Conservation (phyloP, 2,797 vertebrate species). For the Streptopelia turtur region DNA sequence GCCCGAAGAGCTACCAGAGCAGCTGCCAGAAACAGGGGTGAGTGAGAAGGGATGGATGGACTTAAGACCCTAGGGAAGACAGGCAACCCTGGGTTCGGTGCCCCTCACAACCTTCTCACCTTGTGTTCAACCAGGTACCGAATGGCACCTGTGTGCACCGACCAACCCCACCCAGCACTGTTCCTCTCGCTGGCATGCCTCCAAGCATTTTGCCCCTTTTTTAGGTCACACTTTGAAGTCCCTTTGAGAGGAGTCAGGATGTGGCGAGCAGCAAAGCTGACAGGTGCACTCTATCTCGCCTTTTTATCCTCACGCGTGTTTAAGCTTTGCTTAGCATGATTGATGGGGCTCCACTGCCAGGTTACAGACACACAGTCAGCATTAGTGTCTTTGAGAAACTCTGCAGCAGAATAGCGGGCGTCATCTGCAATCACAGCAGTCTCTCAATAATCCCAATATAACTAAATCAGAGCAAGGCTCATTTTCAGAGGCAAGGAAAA, state of each 20-base stretch:
- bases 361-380: constrained; percentile 11
- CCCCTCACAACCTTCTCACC: fast-evolving
- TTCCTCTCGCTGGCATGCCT: neutral
- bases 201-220: neutral
- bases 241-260: neutral
- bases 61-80: neutral
- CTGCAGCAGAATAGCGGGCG: neutral
- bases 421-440: constrained; percentile 24
- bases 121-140: neutral
- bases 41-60: neutral
- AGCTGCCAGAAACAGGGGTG: neutral
- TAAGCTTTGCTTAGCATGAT: constrained; percentile 49
- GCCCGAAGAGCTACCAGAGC: neutral
- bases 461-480: constrained; percentile 18
- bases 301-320: neutral
- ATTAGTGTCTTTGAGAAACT: constrained; percentile 21
- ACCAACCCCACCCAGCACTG: neutral
- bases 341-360: constrained; percentile 8
- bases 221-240: constrained; percentile 21
- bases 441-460: neutral
- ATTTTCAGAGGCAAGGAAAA: neutral
- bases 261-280: neutral
- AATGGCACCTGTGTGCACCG: fast-evolving
- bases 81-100: fast-evolving
- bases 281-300: neutral